These are phyloP conservation scores for Mirounga angustirostris DNA, from an alignment of 2,113 vertebrate species.

Conservation along the genomic window DNA sequence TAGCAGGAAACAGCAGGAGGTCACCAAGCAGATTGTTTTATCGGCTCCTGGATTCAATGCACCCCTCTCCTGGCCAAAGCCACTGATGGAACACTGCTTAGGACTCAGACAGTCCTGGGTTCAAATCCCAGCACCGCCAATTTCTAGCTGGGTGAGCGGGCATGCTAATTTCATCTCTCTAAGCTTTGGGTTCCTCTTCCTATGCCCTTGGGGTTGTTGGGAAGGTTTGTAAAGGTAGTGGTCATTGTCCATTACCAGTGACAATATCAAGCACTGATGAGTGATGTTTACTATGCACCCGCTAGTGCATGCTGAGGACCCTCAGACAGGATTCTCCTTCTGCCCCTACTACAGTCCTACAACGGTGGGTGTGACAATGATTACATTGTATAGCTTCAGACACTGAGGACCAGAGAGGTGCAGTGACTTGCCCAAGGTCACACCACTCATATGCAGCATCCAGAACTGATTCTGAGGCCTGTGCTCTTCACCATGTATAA, in stretches of 20 bases:
- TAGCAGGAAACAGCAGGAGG: neutral
- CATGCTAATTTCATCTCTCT: neutral
- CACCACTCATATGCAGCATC: neutral
- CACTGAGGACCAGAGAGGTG: neutral
- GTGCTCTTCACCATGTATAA: rapidly evolving
- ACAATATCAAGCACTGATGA: neutral
- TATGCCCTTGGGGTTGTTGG: too few relatives aligned
- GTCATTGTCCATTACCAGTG: neutral
- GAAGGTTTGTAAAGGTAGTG: neutral
- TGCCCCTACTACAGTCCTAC: neutral
- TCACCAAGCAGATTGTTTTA: neutral
- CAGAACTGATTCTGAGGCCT: neutral
- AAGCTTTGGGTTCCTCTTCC: neutral
- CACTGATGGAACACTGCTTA: rapidly evolving
- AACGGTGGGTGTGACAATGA: neutral
- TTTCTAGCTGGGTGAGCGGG: neutral
- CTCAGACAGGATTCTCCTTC: neutral
- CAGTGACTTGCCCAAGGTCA: neutral
- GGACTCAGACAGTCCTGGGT: neutral
- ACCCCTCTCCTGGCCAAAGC: too few relatives aligned
- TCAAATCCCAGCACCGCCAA: neutral
- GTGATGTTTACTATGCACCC: neutral
- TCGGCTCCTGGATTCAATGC: rapidly evolving
- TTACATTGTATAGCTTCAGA: neutral
- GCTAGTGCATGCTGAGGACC: neutral